A percentile compares a stretch with the other conserved stretches of the same genome.
phyloP scores from a whole-genome alignment of 2,888 invertebrate species.

The Agrenia bidenticulata region DNA sequence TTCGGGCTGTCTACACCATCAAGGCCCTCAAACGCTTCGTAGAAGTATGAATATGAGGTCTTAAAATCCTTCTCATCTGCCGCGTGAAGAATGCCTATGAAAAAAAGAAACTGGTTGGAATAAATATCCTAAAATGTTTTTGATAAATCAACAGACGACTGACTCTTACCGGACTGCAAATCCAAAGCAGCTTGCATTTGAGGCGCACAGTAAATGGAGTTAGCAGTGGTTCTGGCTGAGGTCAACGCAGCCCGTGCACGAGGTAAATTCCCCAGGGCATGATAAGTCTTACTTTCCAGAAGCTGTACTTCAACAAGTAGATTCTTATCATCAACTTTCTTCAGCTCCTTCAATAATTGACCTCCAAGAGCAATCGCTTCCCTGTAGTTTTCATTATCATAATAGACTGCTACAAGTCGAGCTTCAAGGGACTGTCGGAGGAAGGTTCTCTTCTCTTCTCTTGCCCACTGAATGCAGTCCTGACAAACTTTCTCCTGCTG shows the following conservation, averaged over 20 bases:
- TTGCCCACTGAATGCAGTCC: conserved; percentile 99
- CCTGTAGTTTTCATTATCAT: conserved; percentile 84
- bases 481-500: conserved; percentile 71
- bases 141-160: background rate
- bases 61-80: conserved; percentile 99
- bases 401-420: conserved; percentile 89
- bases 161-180: conserved; percentile 80
- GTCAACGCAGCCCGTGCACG: conserved; percentile 95
- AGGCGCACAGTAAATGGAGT: conserved; percentile 98
- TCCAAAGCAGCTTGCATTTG: conserved; percentile 97
- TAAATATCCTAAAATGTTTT: background rate
- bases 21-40: conserved; percentile 98
- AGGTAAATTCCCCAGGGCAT: conserved; percentile 93
- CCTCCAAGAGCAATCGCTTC: conserved; percentile 84
- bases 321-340: conserved; percentile 99
- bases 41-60: conserved; percentile 99
- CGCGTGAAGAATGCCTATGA: conserved; percentile 82
- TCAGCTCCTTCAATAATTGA: conserved; percentile 87
- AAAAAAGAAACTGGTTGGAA: too few species aligned
- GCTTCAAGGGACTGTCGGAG: conserved; percentile 94
- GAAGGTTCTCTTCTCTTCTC: conserved; percentile 95
- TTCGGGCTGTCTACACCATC: conserved; percentile 90
- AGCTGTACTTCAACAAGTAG: conserved; percentile 96
- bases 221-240: conserved; percentile 98
- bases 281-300: conserved; percentile 97